These are phyloP conservation scores for Lamellibrachia satsuma DNA, from an alignment of 2,888 invertebrate species.

Conservation along the genomic window DNA sequence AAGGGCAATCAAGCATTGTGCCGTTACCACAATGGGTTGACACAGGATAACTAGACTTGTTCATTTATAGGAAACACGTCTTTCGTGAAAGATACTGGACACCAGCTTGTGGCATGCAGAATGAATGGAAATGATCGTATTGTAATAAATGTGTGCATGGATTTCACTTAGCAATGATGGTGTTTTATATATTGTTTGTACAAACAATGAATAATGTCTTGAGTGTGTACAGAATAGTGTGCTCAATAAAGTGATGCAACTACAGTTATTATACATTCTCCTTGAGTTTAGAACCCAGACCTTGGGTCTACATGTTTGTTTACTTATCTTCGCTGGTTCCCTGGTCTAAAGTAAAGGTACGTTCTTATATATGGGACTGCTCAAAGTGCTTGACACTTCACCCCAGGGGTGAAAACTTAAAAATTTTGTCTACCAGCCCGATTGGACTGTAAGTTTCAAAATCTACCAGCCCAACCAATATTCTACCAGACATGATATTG, in stretches of 20 bases:
- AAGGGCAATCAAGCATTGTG: no score
- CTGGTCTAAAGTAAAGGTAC: not conserved
- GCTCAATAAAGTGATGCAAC: not conserved
- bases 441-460: no score
- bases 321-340: not conserved
- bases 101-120: not conserved
- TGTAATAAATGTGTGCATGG: not conserved
- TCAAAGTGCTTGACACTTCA: no score
- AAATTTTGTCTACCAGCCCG: no score
- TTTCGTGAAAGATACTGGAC: not conserved
- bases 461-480: no score
- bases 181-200: not conserved
- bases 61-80: not conserved
- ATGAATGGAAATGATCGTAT: not conserved
- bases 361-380: not conserved
- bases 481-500: no score
- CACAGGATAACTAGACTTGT: not conserved
- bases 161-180: not conserved
- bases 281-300: not conserved
- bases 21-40: not conserved
- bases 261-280: not conserved
- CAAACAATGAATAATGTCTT: no score
- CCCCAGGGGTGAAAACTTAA: no score
- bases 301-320: not conserved
- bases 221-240: not conserved